Evolutionary conservation across 2,888 invertebrate species (phyloP).

Genomic region (Scelioninae gen. 2): DNA sequence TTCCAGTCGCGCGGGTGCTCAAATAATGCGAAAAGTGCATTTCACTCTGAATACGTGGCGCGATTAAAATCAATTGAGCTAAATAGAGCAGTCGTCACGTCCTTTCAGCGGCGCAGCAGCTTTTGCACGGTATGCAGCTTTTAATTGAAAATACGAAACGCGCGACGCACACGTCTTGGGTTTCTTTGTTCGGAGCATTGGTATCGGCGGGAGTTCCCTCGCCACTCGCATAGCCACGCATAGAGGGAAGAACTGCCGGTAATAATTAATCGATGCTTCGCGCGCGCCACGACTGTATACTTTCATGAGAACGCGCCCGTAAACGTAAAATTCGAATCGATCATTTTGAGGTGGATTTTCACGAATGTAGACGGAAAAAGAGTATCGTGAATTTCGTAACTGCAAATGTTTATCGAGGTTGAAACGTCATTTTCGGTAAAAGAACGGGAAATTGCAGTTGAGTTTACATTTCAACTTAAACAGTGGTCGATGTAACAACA

Average conservation of each 20-base stretch:
- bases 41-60: conserved; percentile 39
- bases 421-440: too few species aligned
- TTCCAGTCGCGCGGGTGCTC: conserved; percentile 16
- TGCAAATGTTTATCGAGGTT: too few species aligned
- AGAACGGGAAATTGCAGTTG: too few species aligned
- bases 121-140: conserved; percentile 52
- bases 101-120: conserved; percentile 40
- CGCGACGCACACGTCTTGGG: conserved; percentile 50
- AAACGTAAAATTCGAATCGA: conserved; percentile 22
- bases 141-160: conserved; percentile 58
- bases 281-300: neutral
- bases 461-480: too few species aligned
- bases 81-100: conserved; percentile 55
- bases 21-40: conserved; percentile 43
- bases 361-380: too few species aligned
- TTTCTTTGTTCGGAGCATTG: conserved; percentile 42
- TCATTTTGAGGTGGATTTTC: conserved; percentile 23
- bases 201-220: neutral
- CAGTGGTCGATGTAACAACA: too few species aligned
- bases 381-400: too few species aligned
- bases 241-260: conserved; percentile 28
- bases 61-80: conserved; percentile 55
- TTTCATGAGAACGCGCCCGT: conserved; percentile 3
- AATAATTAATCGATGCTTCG: conserved; percentile 46
- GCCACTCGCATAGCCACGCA: conserved; percentile 9